These are phyloP conservation scores for Eulacestoma nigropectus DNA, from an alignment of 2,113 vertebrate genomes.

Conservation along the genomic window DNA sequence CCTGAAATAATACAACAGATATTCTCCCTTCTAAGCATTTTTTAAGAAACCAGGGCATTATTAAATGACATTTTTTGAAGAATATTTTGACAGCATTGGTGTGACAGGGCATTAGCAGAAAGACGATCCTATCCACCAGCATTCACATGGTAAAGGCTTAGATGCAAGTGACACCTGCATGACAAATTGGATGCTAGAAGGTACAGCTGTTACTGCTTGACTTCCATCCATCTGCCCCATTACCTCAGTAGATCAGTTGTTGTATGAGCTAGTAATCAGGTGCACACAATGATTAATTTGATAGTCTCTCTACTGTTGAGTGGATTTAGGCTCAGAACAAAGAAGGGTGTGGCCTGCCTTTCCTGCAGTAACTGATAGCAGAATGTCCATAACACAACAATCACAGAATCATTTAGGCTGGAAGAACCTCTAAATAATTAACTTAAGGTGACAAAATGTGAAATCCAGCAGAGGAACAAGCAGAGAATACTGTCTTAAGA, in stretches of 20 bases:
- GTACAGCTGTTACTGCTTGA: neutral
- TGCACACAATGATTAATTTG: neutral
- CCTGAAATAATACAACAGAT: neutral
- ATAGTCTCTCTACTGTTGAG: neutral
- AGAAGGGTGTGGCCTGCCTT: neutral
- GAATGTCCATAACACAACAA: neutral
- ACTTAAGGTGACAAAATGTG: neutral
- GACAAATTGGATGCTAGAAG: neutral
- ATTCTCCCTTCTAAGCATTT: neutral
- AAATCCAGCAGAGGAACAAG: neutral
- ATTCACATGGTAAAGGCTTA: neutral
- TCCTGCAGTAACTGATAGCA: neutral
- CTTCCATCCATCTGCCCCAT: neutral
- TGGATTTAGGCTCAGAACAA: neutral
- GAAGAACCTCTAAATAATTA: neutral
- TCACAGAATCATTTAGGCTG: neutral
- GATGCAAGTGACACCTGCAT: neutral
- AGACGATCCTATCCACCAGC: neutral
- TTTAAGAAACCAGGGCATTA: neutral
- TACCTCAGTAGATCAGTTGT: neutral
- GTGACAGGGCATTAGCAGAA: neutral
- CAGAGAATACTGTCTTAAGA: neutral
- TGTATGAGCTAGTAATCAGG: neutral
- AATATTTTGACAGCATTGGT: neutral
- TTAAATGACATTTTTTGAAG: neutral